phyloP scores from a whole-genome alignment of 2,797 vertebrate genomes.

The Muraenolepis orangiensis region DNA sequence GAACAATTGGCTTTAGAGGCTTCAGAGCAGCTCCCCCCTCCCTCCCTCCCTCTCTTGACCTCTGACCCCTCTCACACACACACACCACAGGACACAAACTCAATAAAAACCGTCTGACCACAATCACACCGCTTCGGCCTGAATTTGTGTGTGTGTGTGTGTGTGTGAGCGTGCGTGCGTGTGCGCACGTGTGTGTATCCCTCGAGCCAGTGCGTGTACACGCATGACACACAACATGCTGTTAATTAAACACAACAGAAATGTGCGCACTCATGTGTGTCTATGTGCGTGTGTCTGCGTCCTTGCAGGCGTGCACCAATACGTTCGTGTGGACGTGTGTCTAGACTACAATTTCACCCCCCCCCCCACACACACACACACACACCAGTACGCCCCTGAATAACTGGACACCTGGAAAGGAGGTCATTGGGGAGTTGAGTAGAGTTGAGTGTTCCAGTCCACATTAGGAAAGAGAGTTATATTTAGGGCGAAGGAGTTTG shows the following conservation, averaged over 20 bases:
- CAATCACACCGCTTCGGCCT: not conserved
- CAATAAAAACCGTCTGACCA: constrained; percentile 3
- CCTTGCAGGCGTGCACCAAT: not conserved
- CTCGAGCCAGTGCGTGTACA: not conserved
- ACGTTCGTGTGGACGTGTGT: constrained; percentile 26
- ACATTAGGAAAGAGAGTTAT: constrained; percentile 60
- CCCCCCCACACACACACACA: too few species aligned
- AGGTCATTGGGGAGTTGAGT: not conserved
- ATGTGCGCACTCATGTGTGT: not conserved
- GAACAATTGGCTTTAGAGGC: not conserved
- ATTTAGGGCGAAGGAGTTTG: constrained; percentile 42
- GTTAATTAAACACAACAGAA: not conserved
- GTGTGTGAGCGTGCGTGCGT: not conserved
- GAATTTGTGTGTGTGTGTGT: not conserved
- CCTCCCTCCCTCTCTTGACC: not conserved
- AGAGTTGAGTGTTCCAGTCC: constrained; percentile 50
- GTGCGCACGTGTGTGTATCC: not conserved
- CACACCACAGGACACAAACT: not conserved
- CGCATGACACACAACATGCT: not conserved
- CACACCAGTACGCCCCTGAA: constrained; percentile 1
- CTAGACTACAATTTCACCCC: constrained; percentile 15
- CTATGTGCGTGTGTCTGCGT: not conserved
- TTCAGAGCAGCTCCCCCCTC: too few species aligned
- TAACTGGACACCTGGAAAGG: constrained; percentile 15
- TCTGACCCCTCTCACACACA: not conserved